Conservation (phyloP, 2,888 invertebrate genomes). For the Drosophila maculinotata region DNA sequence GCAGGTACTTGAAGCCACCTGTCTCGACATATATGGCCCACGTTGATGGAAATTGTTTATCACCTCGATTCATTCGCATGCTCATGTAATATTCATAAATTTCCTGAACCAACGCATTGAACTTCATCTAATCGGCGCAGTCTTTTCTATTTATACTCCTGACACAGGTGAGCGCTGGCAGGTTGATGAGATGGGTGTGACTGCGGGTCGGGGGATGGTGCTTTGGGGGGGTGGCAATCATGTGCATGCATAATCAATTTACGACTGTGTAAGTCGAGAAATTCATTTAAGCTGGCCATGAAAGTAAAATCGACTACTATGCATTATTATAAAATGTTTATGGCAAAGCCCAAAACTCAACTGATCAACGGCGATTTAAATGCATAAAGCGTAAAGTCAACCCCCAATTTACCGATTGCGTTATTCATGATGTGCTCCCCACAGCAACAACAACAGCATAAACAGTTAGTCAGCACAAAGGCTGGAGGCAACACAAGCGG, state of each 20-base stretch:
- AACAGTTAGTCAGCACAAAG: slow-evolving; percentile 26
- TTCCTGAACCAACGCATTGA: slow-evolving; percentile 37
- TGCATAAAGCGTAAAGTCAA: slow-evolving; percentile 47
- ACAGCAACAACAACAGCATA: slow-evolving; percentile 1
- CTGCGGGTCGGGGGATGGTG: background rate
- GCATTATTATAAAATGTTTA: slow-evolving; percentile 46
- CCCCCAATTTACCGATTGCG: slow-evolving; percentile 12
- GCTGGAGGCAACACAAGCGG: slow-evolving; percentile 27
- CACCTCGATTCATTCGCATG: slow-evolving; percentile 37
- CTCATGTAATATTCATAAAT: slow-evolving; percentile 75
- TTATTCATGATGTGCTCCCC: slow-evolving; percentile 42
- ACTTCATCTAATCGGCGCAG: slow-evolving; percentile 53
- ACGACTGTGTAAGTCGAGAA: slow-evolving; percentile 54
- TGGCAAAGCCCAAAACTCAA: slow-evolving; percentile 23
- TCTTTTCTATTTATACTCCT: slow-evolving; percentile 57
- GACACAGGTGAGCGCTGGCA: slow-evolving; percentile 8
- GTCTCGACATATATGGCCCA: slow-evolving; percentile 63
- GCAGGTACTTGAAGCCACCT: slow-evolving; percentile 47
- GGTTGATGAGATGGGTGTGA: background rate
- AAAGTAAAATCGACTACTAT: slow-evolving; percentile 56
- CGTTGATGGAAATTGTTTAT: slow-evolving; percentile 68
- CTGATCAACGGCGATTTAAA: slow-evolving; percentile 67
- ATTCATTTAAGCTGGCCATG: slow-evolving; percentile 55
- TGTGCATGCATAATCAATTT: slow-evolving; percentile 71
- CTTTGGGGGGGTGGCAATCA: slow-evolving; percentile 24